Evolutionary conservation across 2,888 invertebrate species (phyloP).

Genomic region (Synanthedon tipuliformis): DNA sequence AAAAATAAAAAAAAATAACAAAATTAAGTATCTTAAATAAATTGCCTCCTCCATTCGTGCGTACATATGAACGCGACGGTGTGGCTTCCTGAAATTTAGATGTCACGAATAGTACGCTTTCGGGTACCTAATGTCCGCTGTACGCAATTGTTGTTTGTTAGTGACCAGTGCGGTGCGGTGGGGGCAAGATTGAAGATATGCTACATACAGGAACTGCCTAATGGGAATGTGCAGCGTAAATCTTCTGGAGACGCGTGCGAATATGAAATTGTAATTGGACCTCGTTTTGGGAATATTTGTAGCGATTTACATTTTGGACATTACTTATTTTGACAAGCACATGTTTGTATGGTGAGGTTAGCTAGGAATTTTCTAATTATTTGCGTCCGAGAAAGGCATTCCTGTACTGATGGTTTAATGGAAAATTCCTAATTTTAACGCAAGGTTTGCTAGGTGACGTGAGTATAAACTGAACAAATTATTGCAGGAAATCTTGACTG

Average conservation of each 20-base stretch:
- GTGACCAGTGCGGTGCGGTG: constrained; percentile 43
- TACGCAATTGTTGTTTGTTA: constrained; percentile 60
- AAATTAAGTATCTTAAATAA: too few relatives aligned
- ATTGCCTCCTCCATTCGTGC: neutral
- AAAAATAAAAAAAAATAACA: too few relatives aligned
- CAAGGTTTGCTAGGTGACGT: too few relatives aligned
- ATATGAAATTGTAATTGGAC: constrained; percentile 2
- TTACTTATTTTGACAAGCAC: too few relatives aligned
- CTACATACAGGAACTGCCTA: constrained; percentile 7
- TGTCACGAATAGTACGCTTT: constrained; percentile 62
- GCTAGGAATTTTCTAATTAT: too few relatives aligned
- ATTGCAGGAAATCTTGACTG: too few relatives aligned
- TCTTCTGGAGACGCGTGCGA: neutral
- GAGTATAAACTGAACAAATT: too few relatives aligned
- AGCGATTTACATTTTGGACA: too few relatives aligned
- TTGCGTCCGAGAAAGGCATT: too few relatives aligned
- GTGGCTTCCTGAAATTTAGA: constrained; percentile 67
- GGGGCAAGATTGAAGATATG: constrained; percentile 8
- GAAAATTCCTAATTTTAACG: too few relatives aligned
- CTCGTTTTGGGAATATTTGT: neutral
- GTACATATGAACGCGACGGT: constrained; percentile 17
- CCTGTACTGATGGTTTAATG: too few relatives aligned
- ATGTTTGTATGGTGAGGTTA: too few relatives aligned
- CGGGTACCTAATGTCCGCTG: constrained; percentile 44
- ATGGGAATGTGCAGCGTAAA: constrained; percentile 14